Evolutionary conservation across 1,140 invertebrate genomes (phyloP).

Genomic region (Ooceraea biroi): DNA sequence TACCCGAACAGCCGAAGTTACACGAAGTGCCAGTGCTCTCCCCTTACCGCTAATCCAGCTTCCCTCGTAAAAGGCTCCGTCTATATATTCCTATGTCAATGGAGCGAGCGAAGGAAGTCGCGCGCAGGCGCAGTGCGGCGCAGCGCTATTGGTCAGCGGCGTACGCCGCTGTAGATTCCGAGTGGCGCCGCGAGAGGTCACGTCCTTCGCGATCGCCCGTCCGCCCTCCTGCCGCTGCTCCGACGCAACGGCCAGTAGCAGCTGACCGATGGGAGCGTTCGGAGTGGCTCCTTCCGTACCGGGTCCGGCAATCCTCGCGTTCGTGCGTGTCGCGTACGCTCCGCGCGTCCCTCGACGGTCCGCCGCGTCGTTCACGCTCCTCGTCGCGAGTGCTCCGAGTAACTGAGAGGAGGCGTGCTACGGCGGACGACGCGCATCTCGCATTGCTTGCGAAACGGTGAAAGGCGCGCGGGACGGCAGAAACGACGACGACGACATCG

Average conservation of each 20-base stretch:
- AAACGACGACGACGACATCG: constrained; percentile 2
- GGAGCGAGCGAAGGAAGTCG: too few species aligned
- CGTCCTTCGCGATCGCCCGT: neutral
- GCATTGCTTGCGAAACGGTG: constrained; percentile 67
- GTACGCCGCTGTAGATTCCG: neutral
- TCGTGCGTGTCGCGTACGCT: constrained; percentile 59
- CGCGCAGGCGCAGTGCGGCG: too few species aligned
- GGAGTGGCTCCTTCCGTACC: constrained; percentile 57
- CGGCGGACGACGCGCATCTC: constrained; percentile 29
- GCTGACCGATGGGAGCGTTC: constrained; percentile 79
- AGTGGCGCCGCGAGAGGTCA: neutral
- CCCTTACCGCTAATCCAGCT: too few species aligned
- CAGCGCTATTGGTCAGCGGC: neutral
- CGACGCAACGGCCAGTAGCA: constrained; percentile 75
- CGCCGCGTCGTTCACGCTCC: neutral
- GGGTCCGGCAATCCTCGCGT: constrained; percentile 42
- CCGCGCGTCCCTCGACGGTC: constrained; percentile 13
- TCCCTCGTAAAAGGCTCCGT: too few species aligned
- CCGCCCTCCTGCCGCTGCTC: constrained; percentile 34
- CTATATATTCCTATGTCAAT: too few species aligned
- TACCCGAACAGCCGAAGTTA: too few species aligned
- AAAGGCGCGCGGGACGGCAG: constrained; percentile 62
- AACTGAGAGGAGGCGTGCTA: constrained; percentile 20
- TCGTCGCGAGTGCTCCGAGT: constrained; percentile 64
- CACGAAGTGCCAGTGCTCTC: too few species aligned